Conservation (phyloP, 2,888 invertebrate genomes). For the Crossocerus cetratus region DNA sequence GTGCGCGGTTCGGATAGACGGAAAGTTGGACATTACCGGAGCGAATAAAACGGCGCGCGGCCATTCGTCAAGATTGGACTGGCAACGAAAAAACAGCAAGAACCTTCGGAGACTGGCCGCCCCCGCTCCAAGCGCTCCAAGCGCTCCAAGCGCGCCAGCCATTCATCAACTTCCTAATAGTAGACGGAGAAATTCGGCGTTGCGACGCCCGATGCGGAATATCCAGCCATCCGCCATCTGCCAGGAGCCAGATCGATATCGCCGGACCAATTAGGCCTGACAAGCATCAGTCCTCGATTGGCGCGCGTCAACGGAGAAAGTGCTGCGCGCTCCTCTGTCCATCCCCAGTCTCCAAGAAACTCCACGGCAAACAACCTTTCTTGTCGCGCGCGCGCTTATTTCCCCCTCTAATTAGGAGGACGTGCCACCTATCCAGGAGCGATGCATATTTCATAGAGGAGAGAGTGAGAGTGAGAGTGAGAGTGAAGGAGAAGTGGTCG, state of each 20-base stretch:
- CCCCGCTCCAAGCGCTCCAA: no score
- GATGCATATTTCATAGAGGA: constrained; percentile 50
- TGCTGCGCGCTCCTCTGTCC: constrained; percentile 7
- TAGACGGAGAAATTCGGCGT: not conserved
- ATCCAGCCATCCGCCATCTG: not conserved
- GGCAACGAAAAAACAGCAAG: no score
- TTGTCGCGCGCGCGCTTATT: constrained; percentile 52
- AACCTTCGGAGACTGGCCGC: no score
- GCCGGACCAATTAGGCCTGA: not conserved
- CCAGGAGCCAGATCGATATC: not conserved
- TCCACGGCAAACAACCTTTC: constrained; percentile 39
- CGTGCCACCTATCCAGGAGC: constrained; percentile 25
- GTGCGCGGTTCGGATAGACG: no score
- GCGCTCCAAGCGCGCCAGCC: no score
- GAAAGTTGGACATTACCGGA: no score
- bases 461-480: not conserved
- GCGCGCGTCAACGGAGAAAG: not conserved
- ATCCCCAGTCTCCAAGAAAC: constrained; percentile 10
- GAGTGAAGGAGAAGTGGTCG: not conserved
- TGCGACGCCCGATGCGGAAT: not conserved
- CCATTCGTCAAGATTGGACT: no score
- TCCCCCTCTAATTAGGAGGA: constrained; percentile 62
- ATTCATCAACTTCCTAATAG: no score
- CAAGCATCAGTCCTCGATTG: not conserved
- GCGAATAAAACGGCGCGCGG: no score